A percentile compares a stretch with the other conserved stretches of the same genome.
phyloP scores from a whole-genome alignment of 1,140 invertebrate species.

The Drosophila fuyamai region DNA sequence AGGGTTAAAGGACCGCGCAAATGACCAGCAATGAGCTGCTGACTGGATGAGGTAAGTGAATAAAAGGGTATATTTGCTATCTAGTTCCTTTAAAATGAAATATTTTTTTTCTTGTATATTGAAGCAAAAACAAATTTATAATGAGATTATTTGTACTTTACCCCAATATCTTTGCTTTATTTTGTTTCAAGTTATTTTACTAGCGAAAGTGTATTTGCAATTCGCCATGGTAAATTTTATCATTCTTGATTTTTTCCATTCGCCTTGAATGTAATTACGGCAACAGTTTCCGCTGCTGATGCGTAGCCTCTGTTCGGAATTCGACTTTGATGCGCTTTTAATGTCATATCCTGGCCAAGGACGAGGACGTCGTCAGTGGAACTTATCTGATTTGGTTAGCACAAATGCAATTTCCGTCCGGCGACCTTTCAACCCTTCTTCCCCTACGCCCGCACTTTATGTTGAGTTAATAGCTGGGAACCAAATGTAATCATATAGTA shows the following conservation, averaged over 20 bases:
- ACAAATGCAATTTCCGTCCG: conserved; percentile 81
- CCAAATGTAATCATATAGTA: conserved; percentile 47
- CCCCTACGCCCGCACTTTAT: conserved; percentile 61
- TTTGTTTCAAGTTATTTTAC: neutral
- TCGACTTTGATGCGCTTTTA: conserved; percentile 72
- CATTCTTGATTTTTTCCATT: conserved; percentile 14
- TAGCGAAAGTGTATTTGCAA: conserved; percentile 1
- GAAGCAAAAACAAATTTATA: too few species aligned
- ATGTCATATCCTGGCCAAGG: conserved; percentile 69
- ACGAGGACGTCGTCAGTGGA: conserved; percentile 22
- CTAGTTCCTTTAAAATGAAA: too few species aligned
- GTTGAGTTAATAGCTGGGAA: conserved; percentile 78
- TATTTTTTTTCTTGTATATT: too few species aligned
- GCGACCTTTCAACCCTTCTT: conserved; percentile 45
- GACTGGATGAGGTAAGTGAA: conserved; percentile 6
- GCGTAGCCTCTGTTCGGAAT: conserved; percentile 10
- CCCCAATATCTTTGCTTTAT: too few species aligned
- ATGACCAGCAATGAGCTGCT: conserved; percentile 59
- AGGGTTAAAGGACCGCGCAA: conserved; percentile 49
- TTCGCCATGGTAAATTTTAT: neutral
- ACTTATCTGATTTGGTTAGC: conserved; percentile 75
- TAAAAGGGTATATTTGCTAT: neutral
- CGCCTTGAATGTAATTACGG: conserved; percentile 69
- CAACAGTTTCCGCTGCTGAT: conserved; percentile 64
- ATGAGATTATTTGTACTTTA: neutral